These are phyloP conservation scores for Aegypius monachus DNA, from an alignment of 2,113 vertebrate genomes.

Conservation along the genomic window DNA sequence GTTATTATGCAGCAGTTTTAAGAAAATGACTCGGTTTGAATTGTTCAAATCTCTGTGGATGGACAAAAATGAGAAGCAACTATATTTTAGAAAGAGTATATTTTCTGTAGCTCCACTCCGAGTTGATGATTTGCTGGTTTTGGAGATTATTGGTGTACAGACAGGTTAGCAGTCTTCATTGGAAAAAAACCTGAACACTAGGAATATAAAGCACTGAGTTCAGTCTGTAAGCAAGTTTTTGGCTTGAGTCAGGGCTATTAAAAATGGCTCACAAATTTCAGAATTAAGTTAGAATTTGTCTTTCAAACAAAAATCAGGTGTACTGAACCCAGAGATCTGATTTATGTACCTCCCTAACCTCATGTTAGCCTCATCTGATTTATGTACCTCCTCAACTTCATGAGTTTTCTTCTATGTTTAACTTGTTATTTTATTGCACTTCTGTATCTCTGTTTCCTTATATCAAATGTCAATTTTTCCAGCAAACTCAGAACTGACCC, in stretches of 20 bases:
- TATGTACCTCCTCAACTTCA: neutral
- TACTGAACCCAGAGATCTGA: neutral
- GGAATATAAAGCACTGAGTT: neutral
- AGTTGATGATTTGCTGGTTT: neutral
- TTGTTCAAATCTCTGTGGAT: neutral
- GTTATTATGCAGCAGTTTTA: neutral
- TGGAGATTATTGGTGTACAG: neutral
- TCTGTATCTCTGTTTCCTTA: neutral
- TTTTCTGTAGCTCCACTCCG: neutral
- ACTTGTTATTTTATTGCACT: neutral
- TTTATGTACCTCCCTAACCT: neutral
- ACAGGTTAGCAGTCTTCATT: neutral
- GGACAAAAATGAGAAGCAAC: neutral
- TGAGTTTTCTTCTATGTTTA: neutral
- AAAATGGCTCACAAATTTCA: neutral
- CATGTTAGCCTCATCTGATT: neutral
- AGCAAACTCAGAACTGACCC: neutral
- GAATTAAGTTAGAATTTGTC: neutral
- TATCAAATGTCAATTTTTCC: neutral
- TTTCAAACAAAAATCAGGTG: neutral
- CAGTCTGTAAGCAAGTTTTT: neutral
- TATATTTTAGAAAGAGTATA: neutral
- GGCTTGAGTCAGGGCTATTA: neutral
- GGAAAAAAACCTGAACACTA: neutral
- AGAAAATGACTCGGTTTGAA: neutral